These are phyloP conservation scores for Oreochromis niloticus DNA, from an alignment of 2,113 vertebrate species.

Conservation along the genomic window DNA sequence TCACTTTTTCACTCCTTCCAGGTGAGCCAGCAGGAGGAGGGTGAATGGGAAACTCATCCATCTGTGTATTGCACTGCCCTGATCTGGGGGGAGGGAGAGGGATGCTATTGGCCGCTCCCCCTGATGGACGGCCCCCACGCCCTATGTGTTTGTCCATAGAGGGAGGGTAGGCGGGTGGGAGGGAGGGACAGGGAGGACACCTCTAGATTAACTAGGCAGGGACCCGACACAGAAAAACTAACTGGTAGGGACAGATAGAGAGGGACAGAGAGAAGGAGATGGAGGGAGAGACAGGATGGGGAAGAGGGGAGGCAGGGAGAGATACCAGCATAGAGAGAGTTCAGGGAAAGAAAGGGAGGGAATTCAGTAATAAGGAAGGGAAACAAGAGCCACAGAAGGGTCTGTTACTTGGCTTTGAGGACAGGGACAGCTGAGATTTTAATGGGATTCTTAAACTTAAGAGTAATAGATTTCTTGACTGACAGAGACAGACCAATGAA, in stretches of 20 bases:
- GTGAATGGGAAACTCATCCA: constrained; percentile 84
- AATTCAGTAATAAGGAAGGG: constrained; percentile 30
- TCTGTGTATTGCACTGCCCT: constrained; percentile 87
- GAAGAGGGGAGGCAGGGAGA: constrained; percentile 11
- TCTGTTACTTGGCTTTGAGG: constrained; percentile 23
- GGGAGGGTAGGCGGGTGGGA: constrained; percentile 72
- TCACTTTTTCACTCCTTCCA: constrained; percentile 18
- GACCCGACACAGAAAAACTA: constrained; percentile 72
- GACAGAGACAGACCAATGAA: constrained; percentile 40
- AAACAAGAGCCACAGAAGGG: background rate
- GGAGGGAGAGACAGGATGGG: constrained; percentile 23
- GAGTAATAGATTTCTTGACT: constrained; percentile 39
- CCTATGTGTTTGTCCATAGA: constrained; percentile 79
- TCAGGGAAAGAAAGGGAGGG: constrained; percentile 43
- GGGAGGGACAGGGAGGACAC: constrained; percentile 72
- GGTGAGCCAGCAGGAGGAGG: constrained; percentile 82
- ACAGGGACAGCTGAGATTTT: constrained; percentile 53
- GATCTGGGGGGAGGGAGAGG: constrained; percentile 82
- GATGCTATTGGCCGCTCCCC: constrained; percentile 73
- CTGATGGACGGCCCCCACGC: constrained; percentile 77
- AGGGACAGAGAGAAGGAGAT: constrained; percentile 44
- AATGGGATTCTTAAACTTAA: constrained; percentile 33
- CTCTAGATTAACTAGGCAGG: constrained; percentile 77
- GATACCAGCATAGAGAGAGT: constrained; percentile 30
- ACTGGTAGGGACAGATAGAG: constrained; percentile 67